These are phyloP conservation scores for Holothuria leucospilota DNA, from an alignment of 53 echinoderm and acorn worm genomes.

Conservation along the genomic window DNA sequence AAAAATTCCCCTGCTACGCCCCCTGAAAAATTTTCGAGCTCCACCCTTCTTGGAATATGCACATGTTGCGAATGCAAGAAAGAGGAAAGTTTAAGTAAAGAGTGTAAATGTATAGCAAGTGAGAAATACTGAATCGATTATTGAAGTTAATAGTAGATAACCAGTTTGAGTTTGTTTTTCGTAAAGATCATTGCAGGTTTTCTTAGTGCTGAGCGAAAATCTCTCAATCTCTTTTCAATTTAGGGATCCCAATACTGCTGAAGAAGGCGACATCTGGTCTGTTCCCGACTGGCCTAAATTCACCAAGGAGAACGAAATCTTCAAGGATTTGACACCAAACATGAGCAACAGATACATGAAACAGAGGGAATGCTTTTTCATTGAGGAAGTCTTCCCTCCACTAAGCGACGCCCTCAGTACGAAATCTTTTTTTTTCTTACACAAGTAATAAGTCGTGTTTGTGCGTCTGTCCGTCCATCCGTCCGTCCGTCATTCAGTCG, in stretches of 20 bases:
- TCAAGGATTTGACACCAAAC: constrained; percentile 21
- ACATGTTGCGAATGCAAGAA: no score
- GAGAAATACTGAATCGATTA: no score
- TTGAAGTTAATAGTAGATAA: no score
- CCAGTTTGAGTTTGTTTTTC: no score
- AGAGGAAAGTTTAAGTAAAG: no score
- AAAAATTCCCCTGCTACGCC: no score
- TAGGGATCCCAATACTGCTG: constrained; percentile 7
- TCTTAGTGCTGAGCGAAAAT: no score
- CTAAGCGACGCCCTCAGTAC: not conserved
- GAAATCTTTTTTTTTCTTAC: not conserved
- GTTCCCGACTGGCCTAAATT: constrained; percentile 17
- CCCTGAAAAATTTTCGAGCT: no score
- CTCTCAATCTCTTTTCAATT: not conserved
- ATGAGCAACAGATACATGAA: constrained; percentile 38
- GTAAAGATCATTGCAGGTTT: no score
- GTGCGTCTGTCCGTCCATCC: not conserved
- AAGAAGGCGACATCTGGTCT: not conserved
- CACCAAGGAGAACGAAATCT: constrained; percentile 16
- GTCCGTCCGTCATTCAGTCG: no score
- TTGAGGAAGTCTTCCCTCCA: constrained; percentile 14
- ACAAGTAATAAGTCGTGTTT: not conserved
- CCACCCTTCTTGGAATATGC: no score
- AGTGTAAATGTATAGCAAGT: no score
- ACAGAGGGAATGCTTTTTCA: constrained; percentile 13